Base-by-base conservation (phyloP, 2,113 vertebrate genomes). In the Entelurus aequoreus region DNA sequence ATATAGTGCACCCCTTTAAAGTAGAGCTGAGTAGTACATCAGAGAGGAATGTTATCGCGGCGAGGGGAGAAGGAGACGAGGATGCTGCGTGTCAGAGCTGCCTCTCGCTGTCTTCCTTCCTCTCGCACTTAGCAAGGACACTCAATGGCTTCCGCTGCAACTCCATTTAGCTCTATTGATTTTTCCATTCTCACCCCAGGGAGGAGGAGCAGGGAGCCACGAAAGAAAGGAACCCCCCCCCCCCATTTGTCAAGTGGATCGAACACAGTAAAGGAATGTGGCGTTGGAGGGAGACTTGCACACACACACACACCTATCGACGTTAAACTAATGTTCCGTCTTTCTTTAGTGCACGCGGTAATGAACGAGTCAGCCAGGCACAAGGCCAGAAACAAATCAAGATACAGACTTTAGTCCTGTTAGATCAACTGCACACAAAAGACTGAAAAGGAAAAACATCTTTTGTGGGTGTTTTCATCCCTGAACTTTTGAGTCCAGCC, bases 101-200 rank as follows among this genome's bases (percentile, higher is more conserved):
- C 70, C 70, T 79, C 66, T 63, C 65, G 54, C 81, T 75, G 65
- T 78, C 77, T 79, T 77, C 80, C 75, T 82, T 84, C 78, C 79
- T 84, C 69, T 66, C 74, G 81, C 84, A 83, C 87, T 87, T 84
- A 88, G 82, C 81, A 72, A 84, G 87, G 84, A 88, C 83, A 86
- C 79, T 87, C 71, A 63, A 75, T 86, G 84, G 80, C 85, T 89
- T 87, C 84, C 58, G 66, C 72, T 59, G 84, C 83, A 87, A 86
- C 84, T 90, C 86, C 87, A 90, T 89, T 90, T 89, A 90, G 85
- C 81, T 77, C 48, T 88, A 90, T 90, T 89, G 89, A 90, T 90
- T 90, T 90, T 87, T 64, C 85, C 87, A 88, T 90, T 84, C 81
- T 83, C 72, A 63, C 63, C 73, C 69, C 14, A 64, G 82, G 60